phyloP scores from a whole-genome alignment of 2,797 vertebrate species.

The Platyrinchus mystaceus region DNA sequence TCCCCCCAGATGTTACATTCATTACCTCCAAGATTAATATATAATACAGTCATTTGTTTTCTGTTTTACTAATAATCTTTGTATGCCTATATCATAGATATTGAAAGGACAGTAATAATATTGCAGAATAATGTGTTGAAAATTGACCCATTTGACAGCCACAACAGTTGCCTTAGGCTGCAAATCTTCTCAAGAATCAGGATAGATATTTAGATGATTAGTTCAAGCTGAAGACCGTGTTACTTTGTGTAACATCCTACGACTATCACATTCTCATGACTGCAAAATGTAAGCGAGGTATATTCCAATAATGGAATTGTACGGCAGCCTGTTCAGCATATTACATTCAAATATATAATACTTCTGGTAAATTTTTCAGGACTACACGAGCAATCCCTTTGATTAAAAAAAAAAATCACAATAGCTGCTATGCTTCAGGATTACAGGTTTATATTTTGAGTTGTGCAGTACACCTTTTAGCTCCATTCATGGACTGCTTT shows the following conservation, averaged over 20 bases:
- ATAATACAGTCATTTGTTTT: background rate
- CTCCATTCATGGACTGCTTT: background rate
- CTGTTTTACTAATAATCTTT: background rate
- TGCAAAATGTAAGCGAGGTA: background rate
- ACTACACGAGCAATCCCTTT: background rate
- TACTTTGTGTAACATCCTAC: background rate
- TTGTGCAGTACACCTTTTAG: accelerated
- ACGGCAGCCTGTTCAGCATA: background rate
- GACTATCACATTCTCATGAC: background rate
- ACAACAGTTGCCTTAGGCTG: background rate
- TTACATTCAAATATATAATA: background rate
- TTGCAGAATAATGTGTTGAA: background rate
- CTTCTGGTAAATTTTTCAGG: background rate
- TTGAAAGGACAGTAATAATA: background rate
- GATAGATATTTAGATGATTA: background rate
- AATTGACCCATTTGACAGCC: background rate
- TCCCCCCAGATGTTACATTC: background rate
- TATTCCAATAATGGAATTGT: background rate
- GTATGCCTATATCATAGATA: background rate
- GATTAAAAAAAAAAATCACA: background rate
- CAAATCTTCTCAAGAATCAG: background rate
- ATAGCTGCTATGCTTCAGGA: background rate
- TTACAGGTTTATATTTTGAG: background rate
- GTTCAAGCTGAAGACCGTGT: background rate
- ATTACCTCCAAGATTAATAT: background rate